Evolutionary conservation across 1,140 invertebrate genomes (phyloP), one percentile per base, ranked within the genome.

Genomic region (Chymomyza costata): DNA sequence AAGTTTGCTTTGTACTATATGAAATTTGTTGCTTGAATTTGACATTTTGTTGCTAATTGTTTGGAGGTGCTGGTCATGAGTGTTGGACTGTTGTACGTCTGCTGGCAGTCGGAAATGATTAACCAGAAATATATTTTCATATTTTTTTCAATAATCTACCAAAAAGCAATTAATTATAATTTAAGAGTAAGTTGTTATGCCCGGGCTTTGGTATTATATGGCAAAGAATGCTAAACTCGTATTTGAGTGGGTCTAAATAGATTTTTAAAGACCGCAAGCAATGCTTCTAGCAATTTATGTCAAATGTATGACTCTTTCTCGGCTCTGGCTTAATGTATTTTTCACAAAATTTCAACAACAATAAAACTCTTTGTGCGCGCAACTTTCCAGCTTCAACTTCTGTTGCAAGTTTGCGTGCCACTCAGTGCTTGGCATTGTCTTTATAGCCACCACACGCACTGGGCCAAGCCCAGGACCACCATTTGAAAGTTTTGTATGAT

Each of bases 1-100:
- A 6, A 34, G n/a, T 5, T n/a, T 34, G 13, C 13, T 34, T 34
- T 34, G 8, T 34, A 5, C 11, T 3, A 8, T 34, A 34, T n/a
- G 13, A 34, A 3, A 43, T 60, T 60, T 49, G 31, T 49, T 56
- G 31, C 28, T 49, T 59, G 43, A 50, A 67, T 80, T 78, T 73
- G 64, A 68, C 73, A 67, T 57, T 68, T 68, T 58, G 32, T 50
- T 78, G 73, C 64, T 78, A 78, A 80, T 78, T 78, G 64, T 67
- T 44, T 19, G 41, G 18, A 43, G 35, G 16, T 48, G 17, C 19
- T 21, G 39, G 13, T 35, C 17, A 47, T 67, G 58, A 69, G 46
- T 52, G 50, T 53, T 54, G 35, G 28, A 37, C 67, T 62, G 47
- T 54, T 61, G 35, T 55, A 37, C 13, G 31, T 25, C 17, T 38